Base-by-base conservation (phyloP, 2,113 vertebrate species). In the Numida meleagris region DNA sequence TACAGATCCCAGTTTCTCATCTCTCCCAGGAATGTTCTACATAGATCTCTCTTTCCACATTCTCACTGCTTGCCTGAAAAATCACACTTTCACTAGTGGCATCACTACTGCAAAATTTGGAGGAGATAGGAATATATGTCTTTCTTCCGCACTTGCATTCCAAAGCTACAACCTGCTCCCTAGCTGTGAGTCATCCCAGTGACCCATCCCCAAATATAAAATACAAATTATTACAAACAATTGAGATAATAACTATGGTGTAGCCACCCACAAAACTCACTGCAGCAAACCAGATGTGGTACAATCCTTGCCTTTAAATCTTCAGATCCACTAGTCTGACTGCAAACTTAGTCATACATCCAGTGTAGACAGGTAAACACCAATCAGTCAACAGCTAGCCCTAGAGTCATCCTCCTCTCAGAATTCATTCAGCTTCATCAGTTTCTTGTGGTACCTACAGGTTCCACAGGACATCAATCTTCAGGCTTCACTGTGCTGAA, bases 381-480 rank as follows among this genome's bases (percentile, higher is more conserved):
- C 27, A 4, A 50, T 38, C 53, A 48, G 5, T 12, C 14, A 88
- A 66, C 17, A 86, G n/a, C 12, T 43, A 73, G 59, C 19, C 68
- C 33, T 29, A 72, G 29, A 25, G 23, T 62, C 27, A 66, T 40
- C 42, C 45, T 58, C 45, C 53, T 55, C 38, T 50, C 51, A 61
- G 25, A 86, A 62, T 82, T 87, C 23, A 67, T 71, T 8, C 61
- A 67, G 12, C 42, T 78, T 81, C 42, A 57, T 48, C 66, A 27
- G 27, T 78, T 88, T 75, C 58, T 24, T 9, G 4, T 40, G 36
- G 34, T 48, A 73, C 17, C 31, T 89, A 43, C 8, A 63, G 20
- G 46, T 91, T 48, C 55, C 13, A 8, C 3, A 61, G 36, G 86
- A 36, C 36, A 6, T 62, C 0, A 0, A 16, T 66, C 40, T 66